A percentile compares a stretch with the other conserved stretches of the same genome.
These are phyloP conservation scores for Drosophila albomicans DNA, from an alignment of 1,140 invertebrate species.

Conservation along the genomic window DNA sequence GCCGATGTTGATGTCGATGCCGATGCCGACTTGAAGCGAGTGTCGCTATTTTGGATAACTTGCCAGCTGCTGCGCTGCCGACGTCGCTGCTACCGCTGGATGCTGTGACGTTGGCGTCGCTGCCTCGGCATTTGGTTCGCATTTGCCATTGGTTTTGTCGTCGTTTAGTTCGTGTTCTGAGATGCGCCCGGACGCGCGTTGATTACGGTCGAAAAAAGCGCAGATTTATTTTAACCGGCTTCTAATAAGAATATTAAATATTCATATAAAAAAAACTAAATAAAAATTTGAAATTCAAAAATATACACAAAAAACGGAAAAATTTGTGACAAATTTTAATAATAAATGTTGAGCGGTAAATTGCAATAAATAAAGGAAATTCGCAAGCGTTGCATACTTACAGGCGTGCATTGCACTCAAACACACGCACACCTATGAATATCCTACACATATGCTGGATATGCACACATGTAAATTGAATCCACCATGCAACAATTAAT, in stretches of 20 bases:
- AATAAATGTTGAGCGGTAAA: conserved; percentile 8
- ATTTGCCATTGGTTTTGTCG: conserved; percentile 59
- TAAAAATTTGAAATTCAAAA: background rate
- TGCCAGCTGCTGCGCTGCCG: conserved; percentile 49
- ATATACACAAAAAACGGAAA: background rate
- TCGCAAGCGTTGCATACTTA: conserved; percentile 47
- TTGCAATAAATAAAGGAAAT: background rate
- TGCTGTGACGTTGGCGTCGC: conserved; percentile 33
- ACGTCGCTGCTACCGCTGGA: conserved; percentile 32
- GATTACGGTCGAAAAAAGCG: conserved; percentile 57
- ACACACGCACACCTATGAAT: conserved; percentile 22
- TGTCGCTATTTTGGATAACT: conserved; percentile 70
- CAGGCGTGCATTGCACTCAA: conserved; percentile 48
- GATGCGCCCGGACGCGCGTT: conserved; percentile 80
- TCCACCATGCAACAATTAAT: conserved; percentile 81
- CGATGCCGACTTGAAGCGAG: conserved; percentile 41
- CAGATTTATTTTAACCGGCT: conserved; percentile 49
- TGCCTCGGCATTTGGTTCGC: conserved; percentile 49
- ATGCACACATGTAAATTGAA: conserved; percentile 67
- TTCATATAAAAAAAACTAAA: conserved; percentile 14
- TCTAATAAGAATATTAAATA: conserved; percentile 36
- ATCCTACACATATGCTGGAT: conserved; percentile 11
- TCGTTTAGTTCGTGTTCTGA: conserved; percentile 84
- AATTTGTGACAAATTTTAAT: too few relatives aligned
- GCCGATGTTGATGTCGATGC: conserved; percentile 36